Conservation (phyloP, 2,888 invertebrate species). For the Cancer borealis region DNA sequence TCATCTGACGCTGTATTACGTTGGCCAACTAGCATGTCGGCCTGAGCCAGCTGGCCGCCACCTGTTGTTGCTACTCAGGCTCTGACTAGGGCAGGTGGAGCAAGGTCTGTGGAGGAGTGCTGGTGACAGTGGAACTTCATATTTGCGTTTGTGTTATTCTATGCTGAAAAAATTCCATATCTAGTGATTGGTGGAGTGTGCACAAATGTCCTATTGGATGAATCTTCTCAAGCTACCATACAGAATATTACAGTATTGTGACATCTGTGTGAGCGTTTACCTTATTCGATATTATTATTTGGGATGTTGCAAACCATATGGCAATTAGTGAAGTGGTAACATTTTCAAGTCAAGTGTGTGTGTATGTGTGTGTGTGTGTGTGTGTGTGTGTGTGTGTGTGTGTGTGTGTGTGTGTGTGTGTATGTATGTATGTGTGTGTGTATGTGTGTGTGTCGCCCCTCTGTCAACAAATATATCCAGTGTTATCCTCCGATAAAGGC, state of each 20-base stretch:
- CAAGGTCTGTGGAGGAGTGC: constrained; percentile 16
- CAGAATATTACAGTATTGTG: neutral
- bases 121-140: neutral
- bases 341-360: neutral
- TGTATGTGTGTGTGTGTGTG: neutral
- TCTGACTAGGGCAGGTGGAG: neutral
- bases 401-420: constrained; percentile 3
- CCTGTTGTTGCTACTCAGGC: constrained; percentile 7
- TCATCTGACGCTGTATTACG: neutral
- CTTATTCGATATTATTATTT: neutral
- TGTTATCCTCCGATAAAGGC: no score
- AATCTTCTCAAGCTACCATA: neutral
- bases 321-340: neutral
- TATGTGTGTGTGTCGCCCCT: neutral
- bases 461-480: no score
- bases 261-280: neutral
- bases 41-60: neutral
- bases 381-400: constrained; percentile 13
- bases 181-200: neutral
- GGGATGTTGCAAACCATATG: neutral
- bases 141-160: neutral
- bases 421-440: neutral
- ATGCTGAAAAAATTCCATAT: neutral
- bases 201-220: neutral
- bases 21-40: neutral